Evolutionary conservation across 2,888 invertebrate species (phyloP), one percentile per base, ranked within the genome.

Genomic region (Ctenicera cuprea): DNA sequence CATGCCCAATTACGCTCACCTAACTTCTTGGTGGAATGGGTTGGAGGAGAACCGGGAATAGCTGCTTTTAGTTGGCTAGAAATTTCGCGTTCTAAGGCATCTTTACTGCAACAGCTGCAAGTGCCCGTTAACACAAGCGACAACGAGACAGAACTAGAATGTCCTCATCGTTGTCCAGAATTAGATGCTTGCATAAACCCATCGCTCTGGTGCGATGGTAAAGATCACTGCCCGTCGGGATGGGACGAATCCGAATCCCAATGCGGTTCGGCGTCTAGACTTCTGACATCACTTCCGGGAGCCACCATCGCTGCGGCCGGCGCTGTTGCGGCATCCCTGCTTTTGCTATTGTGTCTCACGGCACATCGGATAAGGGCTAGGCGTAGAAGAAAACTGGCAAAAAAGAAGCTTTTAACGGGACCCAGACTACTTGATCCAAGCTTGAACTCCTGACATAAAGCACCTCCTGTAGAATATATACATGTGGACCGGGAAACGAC

Each of bases 401-500:
- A 90, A 85, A 88, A 90, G 87, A 89, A 88, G 87, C 80, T 87
- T 64, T 82, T 87, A 65, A 85, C 87, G 76, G 82, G 78, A 88
- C 94, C 82, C 91, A 93, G 84, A 82, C 88, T 93, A 72, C 89
- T 92, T 81, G 92, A 92, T 84, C 90, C 91, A 76, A 90, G 90
- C 79, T 89, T 90, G 43, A 89, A 90, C 83, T 95, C 96, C 91
- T 96, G 96, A 96, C 95, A 95, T 84, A 94, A 94, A 88, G 92
- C 94, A 90, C 93, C 94, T 89, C 93, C 94, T 90, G 95, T 96
- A 91, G 96, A 96, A 88, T 96, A 94, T 88, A 96, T 96, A 86
- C 95, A 95, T 89, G 94, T 96, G 89, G 96, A 96, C 89, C 93
- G 95, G 87, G 96, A 96, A 90, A 96, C 96, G 87, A 96, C 96